These are phyloP conservation scores for Rhabdomys dilectus DNA, from an alignment of 2,113 vertebrate genomes.

Conservation along the genomic window DNA sequence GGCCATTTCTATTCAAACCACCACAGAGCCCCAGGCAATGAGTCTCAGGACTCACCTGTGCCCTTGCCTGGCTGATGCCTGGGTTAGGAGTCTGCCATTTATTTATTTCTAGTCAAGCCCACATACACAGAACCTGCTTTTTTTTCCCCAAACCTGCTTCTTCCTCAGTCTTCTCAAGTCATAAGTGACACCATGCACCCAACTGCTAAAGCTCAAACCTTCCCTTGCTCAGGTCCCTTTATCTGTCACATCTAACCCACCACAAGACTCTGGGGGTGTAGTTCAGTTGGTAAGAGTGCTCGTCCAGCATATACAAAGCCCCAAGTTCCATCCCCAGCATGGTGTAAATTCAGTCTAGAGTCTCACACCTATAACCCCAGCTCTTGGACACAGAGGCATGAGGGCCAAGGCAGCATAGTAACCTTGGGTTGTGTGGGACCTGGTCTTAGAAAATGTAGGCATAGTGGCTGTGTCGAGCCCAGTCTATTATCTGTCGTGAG, in stretches of 20 bases:
- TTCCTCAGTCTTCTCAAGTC: background rate
- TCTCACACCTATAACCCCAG: background rate
- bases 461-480: no score
- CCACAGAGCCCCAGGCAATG: background rate
- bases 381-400: background rate
- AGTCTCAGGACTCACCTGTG: background rate
- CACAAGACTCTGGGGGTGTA: no score
- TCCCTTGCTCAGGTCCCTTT: background rate
- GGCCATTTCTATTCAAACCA: background rate
- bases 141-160: background rate
- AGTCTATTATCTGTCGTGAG: no score
- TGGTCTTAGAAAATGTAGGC: background rate
- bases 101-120: fast-evolving
- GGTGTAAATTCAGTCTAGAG: background rate
- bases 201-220: background rate
- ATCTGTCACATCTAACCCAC: background rate
- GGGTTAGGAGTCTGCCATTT: fast-evolving
- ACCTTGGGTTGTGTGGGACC: background rate
- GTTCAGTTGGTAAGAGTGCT: background rate
- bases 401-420: background rate
- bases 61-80: background rate
- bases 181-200: background rate
- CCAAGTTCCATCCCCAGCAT: background rate
- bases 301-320: background rate
- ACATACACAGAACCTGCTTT: no score